Evolutionary conservation across 2,113 vertebrate species (phyloP).

Genomic region (Engraulis encrasicolus): DNA sequence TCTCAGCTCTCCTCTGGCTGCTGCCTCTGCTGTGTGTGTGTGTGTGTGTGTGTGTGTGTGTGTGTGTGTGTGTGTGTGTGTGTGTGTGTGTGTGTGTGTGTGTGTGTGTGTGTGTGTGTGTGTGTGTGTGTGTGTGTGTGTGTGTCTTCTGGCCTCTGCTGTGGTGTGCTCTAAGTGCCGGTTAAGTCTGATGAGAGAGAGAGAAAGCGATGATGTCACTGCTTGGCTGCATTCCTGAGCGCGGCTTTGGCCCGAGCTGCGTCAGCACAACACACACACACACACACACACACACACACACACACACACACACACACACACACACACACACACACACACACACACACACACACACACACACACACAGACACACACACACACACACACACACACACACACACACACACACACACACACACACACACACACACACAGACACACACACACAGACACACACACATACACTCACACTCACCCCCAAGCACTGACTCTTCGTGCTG

Average conservation of each 20-base stretch:
- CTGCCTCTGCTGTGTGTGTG: too few relatives aligned
- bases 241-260: slow-evolving; percentile 36
- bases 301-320: slow-evolving; percentile 8
- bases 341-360: slow-evolving; percentile 6
- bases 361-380: slow-evolving; percentile 7
- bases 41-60: too few relatives aligned
- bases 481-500: neutral
- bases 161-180: neutral
- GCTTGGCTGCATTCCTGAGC: slow-evolving; percentile 25
- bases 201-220: slow-evolving; percentile 39
- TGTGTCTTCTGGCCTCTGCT: too few relatives aligned
- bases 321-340: slow-evolving; percentile 11
- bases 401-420: slow-evolving; percentile 17
- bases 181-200: slow-evolving; percentile 25
- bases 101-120: too few relatives aligned
- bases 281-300: neutral
- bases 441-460: slow-evolving; percentile 3
- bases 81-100: too few relatives aligned
- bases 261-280: too few relatives aligned
- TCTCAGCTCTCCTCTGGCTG: too few relatives aligned
- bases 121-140: too few relatives aligned
- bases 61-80: too few relatives aligned
- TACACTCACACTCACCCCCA: neutral
- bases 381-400: slow-evolving; percentile 12
- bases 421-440: neutral